A percentile compares a stretch with the other conserved stretches of the same genome.
These are phyloP conservation scores for Drosophila anomalata DNA, from an alignment of 2,888 invertebrate genomes.

Conservation along the genomic window DNA sequence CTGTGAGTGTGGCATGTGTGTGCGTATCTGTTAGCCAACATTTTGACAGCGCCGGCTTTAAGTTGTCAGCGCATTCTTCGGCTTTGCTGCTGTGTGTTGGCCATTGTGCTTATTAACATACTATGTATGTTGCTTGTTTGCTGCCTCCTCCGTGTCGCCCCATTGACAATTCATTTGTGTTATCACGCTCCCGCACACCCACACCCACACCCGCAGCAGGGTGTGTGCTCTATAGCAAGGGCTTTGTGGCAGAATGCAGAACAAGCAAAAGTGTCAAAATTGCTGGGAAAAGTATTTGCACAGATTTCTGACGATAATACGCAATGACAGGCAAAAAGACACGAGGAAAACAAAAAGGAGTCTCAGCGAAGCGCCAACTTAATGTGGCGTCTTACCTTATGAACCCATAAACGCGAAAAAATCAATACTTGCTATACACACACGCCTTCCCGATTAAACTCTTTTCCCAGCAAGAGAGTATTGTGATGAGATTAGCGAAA, in stretches of 20 bases:
- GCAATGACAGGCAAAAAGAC: constrained; percentile 26
- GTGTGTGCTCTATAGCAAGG: constrained; percentile 2
- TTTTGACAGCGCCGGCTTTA: constrained; percentile 74
- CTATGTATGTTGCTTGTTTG: constrained; percentile 38
- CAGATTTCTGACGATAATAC: constrained; percentile 39
- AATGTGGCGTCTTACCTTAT: constrained; percentile 1
- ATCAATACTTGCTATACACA: constrained; percentile 1
- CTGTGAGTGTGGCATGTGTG: constrained; percentile 29
- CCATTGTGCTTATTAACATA: constrained; percentile 63
- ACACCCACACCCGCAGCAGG: neutral
- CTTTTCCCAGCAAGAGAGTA: neutral
- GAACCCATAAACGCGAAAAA: neutral
- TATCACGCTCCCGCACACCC: constrained; percentile 51
- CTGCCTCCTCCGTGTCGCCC: constrained; percentile 55
- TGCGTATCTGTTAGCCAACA: constrained; percentile 48
- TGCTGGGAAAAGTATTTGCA: constrained; percentile 39
- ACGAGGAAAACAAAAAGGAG: constrained; percentile 4
- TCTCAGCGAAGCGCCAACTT: neutral
- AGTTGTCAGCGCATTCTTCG: constrained; percentile 73
- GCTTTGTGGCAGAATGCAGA: constrained; percentile 54
- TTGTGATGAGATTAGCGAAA: neutral
- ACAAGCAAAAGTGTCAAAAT: constrained; percentile 24
- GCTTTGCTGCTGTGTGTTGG: constrained; percentile 49
- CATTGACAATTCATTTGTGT: constrained; percentile 72
- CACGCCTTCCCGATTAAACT: neutral